phyloP scores from a whole-genome alignment of 2,797 vertebrate species.

The Acanthiza pusilla region DNA sequence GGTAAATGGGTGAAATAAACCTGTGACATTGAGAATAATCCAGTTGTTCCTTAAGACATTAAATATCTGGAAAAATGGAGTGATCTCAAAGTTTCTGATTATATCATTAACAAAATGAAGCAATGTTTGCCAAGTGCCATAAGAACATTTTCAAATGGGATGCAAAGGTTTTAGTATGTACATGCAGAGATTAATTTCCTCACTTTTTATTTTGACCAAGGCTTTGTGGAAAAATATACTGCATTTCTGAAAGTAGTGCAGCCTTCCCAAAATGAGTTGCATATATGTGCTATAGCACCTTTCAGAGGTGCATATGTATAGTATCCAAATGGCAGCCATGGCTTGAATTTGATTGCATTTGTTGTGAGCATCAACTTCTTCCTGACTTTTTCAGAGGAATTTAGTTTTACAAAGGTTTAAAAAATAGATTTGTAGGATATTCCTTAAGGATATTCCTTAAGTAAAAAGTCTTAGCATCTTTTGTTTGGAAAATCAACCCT shows the following conservation, averaged over 20 bases:
- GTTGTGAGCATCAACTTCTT: not conserved
- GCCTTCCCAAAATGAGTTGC: not conserved
- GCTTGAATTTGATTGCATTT: not conserved
- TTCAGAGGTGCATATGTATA: not conserved
- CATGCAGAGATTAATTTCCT: not conserved
- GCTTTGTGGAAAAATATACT: not conserved
- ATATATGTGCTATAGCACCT: not conserved
- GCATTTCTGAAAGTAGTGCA: not conserved
- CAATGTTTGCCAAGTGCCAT: not conserved
- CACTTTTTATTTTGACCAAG: not conserved
- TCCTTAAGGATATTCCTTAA: not conserved
- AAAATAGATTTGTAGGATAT: not conserved
- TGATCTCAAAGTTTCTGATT: not conserved
- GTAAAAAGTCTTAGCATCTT: not conserved
- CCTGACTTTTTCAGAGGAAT: not conserved
- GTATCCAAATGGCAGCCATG: not conserved
- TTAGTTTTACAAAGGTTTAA: not conserved
- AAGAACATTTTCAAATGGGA: not conserved
- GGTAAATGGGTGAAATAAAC: slow-evolving; percentile 27
- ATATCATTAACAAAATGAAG: not conserved
- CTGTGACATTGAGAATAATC: slow-evolving; percentile 14
- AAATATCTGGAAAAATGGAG: not conserved
- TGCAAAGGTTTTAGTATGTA: not conserved
- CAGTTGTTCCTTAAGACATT: not conserved
- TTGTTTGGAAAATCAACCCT: not conserved